Base-by-base conservation (phyloP, 2,888 invertebrate genomes). In the Troilus luridus region DNA sequence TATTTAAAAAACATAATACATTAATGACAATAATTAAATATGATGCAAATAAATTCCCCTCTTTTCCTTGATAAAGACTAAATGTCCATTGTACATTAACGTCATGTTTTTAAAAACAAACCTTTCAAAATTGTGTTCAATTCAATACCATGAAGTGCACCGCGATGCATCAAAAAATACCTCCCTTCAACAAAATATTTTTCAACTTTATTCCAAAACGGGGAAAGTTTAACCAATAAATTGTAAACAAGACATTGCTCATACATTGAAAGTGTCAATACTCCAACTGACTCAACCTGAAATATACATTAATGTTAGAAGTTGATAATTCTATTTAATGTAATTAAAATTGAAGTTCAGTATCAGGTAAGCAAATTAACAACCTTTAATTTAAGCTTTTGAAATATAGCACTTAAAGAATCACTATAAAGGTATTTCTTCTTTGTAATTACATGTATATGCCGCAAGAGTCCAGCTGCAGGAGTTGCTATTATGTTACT, bases 121-220 rank as follows among this genome's bases (percentile, higher is more conserved):
- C 93, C 92, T 91, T 91, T 92, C 14, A 93, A 91, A 64, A 91
- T 91, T 58, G 93, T 91, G 85, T 93, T 92, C 62, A 93, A 88
- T 41, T 92, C 92, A 24, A 93, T 91, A 14, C 92, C 93, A 92
- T 93, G 92, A 41, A 92, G 89, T 10, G 92, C 91, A 24, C 90
- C 88, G 19, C 89, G 89, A 60, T 88, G 67, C 67, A 85, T 81
- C 27, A 93, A 91, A 91, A 93, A 93, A 77, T 93, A 91, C 85
- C 93, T 92, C 6, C 93, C 93, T 88, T 92, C 92, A 12, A 93
- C 91, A 19, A 93, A 91, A 88, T 92, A 93, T 9, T 91, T 92
- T 17, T 92, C 93, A 27, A 93, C 92, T 90, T 92, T 93, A 90
- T 93, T 93, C 93, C 93, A 93, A 12, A 91, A 89, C 11, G 93